phyloP scores from a whole-genome alignment of 2,113 vertebrate genomes.

The Bufo bufo region DNA sequence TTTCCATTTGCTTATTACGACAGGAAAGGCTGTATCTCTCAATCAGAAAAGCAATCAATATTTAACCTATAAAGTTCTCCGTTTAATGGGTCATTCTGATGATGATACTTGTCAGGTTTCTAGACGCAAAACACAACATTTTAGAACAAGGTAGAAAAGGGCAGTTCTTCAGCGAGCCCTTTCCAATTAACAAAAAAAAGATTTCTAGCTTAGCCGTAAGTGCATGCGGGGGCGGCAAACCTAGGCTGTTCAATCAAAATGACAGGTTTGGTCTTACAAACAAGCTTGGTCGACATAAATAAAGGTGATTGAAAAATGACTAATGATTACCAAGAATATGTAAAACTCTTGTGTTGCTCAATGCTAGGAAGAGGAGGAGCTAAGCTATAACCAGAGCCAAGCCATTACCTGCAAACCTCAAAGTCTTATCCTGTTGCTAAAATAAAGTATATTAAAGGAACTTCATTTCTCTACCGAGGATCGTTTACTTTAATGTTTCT shows the following conservation, averaged over 20 bases:
- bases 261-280: constrained; percentile 37
- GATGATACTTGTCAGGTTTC: constrained; percentile 56
- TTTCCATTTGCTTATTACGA: constrained; percentile 54
- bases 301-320: constrained; percentile 34
- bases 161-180: constrained; percentile 46
- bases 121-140: constrained; percentile 50
- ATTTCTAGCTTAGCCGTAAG: constrained; percentile 54
- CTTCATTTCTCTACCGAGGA: constrained; percentile 9
- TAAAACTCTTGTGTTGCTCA: constrained; percentile 30
- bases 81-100: constrained; percentile 60
- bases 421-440: not conserved
- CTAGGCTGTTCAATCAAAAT: constrained; percentile 50
- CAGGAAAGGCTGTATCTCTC: constrained; percentile 59
- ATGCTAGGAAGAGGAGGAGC: constrained; percentile 22
- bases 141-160: constrained; percentile 59
- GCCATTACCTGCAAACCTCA: constrained; percentile 17
- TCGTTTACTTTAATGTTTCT: not conserved
- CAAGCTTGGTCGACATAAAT: constrained; percentile 40
- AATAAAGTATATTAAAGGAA: not conserved
- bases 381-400: not conserved
- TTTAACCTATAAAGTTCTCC: constrained; percentile 60
- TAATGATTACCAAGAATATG: constrained; percentile 31
- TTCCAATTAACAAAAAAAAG: constrained; percentile 57
- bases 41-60: constrained; percentile 61
- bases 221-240: constrained; percentile 43